These are phyloP conservation scores for Dromas ardeola DNA, from an alignment of 2,113 vertebrate genomes.

Conservation along the genomic window DNA sequence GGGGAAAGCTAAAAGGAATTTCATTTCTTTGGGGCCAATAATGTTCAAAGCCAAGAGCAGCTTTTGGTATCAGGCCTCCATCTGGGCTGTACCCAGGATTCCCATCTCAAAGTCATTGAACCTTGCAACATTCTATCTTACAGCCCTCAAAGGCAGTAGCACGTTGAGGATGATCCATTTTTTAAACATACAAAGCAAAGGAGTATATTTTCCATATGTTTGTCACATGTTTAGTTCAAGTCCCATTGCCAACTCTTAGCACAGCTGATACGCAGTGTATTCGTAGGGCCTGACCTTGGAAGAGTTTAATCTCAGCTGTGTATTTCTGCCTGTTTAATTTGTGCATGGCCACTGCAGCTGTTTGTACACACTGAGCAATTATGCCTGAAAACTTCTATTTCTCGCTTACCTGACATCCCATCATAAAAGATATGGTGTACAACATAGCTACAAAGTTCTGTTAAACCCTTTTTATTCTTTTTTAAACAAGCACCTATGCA, in stretches of 20 bases:
- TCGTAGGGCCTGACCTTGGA: neutral
- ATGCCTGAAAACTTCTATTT: neutral
- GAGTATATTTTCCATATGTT: conserved; percentile 45
- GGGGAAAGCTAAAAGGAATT: neutral
- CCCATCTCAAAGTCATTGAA: conserved; percentile 31
- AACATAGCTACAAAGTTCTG: neutral
- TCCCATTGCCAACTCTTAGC: neutral
- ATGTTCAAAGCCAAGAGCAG: conserved; percentile 36
- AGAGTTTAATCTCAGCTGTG: neutral
- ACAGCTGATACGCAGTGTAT: neutral
- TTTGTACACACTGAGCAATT: neutral
- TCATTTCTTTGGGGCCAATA: conserved; percentile 13
- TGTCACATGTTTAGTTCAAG: conserved; percentile 37
- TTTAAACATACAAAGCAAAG: conserved; percentile 3
- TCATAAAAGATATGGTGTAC: neutral
- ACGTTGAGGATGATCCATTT: neutral
- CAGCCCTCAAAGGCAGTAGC: conserved; percentile 46
- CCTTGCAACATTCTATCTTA: neutral
- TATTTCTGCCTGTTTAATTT: neutral
- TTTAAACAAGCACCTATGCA: neutral
- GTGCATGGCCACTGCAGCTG: neutral
- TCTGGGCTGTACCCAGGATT: conserved; percentile 25
- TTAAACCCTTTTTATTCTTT: neutral
- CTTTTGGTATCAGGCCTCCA: conserved; percentile 16
- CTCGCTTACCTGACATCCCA: neutral